Evolutionary conservation across 2,888 invertebrate genomes (phyloP), one percentile per base, ranked within the genome.

Genomic region (Thymelicus acteon): DNA sequence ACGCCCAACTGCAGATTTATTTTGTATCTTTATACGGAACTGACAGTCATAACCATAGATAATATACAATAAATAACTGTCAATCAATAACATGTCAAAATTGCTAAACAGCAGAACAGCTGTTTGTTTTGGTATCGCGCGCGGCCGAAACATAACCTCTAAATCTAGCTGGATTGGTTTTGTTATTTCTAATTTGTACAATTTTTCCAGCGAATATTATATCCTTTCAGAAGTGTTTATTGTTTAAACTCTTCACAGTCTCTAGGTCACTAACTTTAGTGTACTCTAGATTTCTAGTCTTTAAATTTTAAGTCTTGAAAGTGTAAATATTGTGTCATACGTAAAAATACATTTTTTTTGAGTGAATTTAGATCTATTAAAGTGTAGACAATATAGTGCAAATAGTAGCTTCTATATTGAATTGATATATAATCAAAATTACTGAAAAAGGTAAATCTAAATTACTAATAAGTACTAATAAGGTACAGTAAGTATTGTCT

Each of bases 101-200:
- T n/a, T n/a, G n/a, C n/a, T n/a, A n/a, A n/a, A n/a, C n/a, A n/a
- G n/a, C n/a, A n/a, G n/a, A n/a, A 52, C 49, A 52, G 49, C 49
- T 52, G 49, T 19, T 52, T 52, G 49, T 52, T 52, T 52, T 52
- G 49, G 49, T 19, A 52, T 49, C 49, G 49, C 49, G 49, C 49
- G 49, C 49, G 49, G 49, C 15, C 19, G 15, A 54, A 24, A 24
- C 24, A 10, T 54, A 54, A 54, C 54, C 54, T 54, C 24, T 19
- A 24, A 54, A 54, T 10, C 0, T 10, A 3, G 10, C 24, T 54
- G 0, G 2, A 12, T 19, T 54, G 15, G 2, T 7, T 54, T 24
- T 24, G 12, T 52, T 24, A 24, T 54, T 54, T 10, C 6, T 1
- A 5, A 24, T n/a, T 54, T 54, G 10, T 54, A 24, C 24, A 31